Percentiles rank a stretch among this genome's conserved stretches.
Conservation (phyloP, 2,113 vertebrate genomes). For the Charadrius vociferus region DNA sequence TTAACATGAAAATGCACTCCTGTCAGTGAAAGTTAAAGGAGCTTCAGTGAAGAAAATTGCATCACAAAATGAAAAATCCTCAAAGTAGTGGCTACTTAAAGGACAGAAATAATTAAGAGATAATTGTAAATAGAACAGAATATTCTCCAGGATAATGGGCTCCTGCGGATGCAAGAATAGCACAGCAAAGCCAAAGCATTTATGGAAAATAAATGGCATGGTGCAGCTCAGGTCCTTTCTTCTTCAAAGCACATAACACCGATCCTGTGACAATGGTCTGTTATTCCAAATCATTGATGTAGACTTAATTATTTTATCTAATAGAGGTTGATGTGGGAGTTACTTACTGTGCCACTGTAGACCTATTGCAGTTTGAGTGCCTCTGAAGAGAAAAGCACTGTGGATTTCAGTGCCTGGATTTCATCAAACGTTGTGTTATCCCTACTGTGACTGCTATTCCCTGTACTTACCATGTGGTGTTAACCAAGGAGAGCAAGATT, state of each 20-base stretch:
- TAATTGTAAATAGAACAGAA: constrained; percentile 68
- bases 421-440: not conserved
- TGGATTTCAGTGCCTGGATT: constrained; percentile 38
- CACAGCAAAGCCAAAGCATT: constrained; percentile 44
- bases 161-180: constrained; percentile 68
- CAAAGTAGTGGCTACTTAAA: constrained; percentile 56
- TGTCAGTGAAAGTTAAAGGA: not conserved
- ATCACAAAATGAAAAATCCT: constrained; percentile 56
- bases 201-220: constrained; percentile 69
- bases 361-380: constrained; percentile 16
- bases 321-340: not conserved
- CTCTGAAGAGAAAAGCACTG: not conserved
- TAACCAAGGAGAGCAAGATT: constrained; percentile 5
- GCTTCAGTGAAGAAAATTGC: constrained; percentile 22
- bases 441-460: constrained; percentile 36
- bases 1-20: constrained; percentile 62
- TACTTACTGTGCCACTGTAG: not conserved
- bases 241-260: constrained; percentile 51
- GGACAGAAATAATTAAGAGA: constrained; percentile 74
- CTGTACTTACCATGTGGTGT: not conserved
- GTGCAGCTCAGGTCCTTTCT: constrained; percentile 46
- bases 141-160: constrained; percentile 64
- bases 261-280: constrained; percentile 19
- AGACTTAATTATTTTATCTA: constrained; percentile 63
- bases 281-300: constrained; percentile 50